Conservation (phyloP, 2,888 invertebrate genomes). For the Bibio marci region DNA sequence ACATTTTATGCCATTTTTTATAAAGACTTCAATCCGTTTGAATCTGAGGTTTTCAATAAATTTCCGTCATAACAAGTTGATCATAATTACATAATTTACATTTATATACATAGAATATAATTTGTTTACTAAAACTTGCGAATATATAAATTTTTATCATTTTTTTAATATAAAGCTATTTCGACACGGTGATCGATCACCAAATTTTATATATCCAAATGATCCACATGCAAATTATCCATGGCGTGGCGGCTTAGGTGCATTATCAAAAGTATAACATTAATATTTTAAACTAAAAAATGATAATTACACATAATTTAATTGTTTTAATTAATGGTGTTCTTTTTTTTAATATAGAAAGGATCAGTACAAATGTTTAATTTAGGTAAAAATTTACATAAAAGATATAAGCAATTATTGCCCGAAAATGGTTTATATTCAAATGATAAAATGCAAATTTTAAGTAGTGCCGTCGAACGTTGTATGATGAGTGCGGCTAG, state of each 20-base stretch:
- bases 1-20: too few relatives aligned
- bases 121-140: too few relatives aligned
- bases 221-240: conserved; percentile 58
- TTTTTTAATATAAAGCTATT: too few relatives aligned
- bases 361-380: conserved; percentile 60
- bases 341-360: conserved; percentile 41
- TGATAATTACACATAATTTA: too few relatives aligned
- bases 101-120: too few relatives aligned
- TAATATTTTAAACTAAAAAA: too few relatives aligned
- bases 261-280: conserved; percentile 61
- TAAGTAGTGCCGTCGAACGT: conserved; percentile 65
- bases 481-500: conserved; percentile 76
- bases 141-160: too few relatives aligned
- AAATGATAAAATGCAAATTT: conserved; percentile 39
- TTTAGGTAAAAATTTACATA: conserved; percentile 52
- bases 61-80: too few relatives aligned
- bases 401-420: conserved; percentile 49
- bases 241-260: conserved; percentile 71
- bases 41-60: too few relatives aligned
- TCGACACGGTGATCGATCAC: conserved; percentile 33
- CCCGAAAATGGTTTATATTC: conserved; percentile 39
- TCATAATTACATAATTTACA: too few relatives aligned
- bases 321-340: too few relatives aligned
- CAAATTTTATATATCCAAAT: conserved; percentile 55
- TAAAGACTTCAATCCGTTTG: too few relatives aligned